Percentiles rank a stretch among this genome's conserved stretches.
Conservation (phyloP, 2,888 invertebrate genomes). For the Strigamia crassipes region DNA sequence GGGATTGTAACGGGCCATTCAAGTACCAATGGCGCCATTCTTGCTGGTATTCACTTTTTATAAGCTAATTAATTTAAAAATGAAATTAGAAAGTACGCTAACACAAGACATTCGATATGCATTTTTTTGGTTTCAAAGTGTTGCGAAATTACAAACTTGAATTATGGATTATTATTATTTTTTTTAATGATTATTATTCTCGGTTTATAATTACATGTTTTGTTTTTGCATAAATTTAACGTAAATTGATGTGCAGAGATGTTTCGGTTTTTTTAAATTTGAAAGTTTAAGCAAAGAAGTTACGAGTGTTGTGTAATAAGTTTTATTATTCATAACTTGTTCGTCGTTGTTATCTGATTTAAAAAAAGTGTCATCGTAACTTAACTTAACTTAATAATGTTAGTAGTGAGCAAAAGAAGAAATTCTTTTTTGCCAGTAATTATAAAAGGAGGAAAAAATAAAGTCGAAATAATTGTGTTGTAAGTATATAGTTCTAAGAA, state of each 20-base stretch:
- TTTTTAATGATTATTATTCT: neutral
- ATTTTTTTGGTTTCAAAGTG: neutral
- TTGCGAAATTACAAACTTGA: neutral
- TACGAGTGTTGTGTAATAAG: neutral
- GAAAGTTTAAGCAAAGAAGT: neutral
- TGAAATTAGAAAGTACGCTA: no score
- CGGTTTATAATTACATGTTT: neutral
- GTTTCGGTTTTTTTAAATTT: neutral
- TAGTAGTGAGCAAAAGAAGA: neutral
- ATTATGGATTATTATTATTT: neutral
- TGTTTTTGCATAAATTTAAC: conserved; percentile 4
- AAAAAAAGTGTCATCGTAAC: neutral
- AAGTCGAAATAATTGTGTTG: neutral
- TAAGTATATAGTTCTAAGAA: neutral
- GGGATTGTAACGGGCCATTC: no score
- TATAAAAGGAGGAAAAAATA: neutral
- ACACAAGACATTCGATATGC: no score
- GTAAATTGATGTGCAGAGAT: conserved; percentile 1
- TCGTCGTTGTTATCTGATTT: neutral
- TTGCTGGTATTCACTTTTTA: no score
- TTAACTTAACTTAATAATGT: neutral
- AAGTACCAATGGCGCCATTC: no score
- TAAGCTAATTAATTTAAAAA: no score
- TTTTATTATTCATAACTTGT: conserved; percentile 19
- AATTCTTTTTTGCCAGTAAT: neutral